Conservation (phyloP, 2,888 invertebrate genomes). For the Conchocele bisecta region DNA sequence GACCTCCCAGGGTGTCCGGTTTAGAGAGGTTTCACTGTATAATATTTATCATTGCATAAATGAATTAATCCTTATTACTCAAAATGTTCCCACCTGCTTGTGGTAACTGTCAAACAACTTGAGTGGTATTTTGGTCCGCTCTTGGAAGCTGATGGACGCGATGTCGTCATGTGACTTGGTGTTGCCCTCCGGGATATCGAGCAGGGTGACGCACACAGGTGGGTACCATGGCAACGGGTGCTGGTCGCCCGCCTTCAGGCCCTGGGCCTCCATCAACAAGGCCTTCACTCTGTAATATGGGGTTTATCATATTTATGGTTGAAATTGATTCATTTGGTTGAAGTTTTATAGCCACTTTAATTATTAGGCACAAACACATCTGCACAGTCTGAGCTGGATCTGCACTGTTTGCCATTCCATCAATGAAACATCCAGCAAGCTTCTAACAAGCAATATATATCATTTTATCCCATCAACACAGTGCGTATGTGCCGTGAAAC, state of each 20-base stretch:
- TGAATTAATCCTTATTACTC: too few relatives aligned
- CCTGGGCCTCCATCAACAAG: constrained; percentile 87
- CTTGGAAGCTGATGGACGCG: constrained; percentile 73
- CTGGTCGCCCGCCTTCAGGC: constrained; percentile 86
- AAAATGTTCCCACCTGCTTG: constrained; percentile 76
- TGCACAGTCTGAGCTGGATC: too few relatives aligned
- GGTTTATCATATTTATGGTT: too few relatives aligned
- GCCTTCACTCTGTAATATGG: constrained; percentile 80
- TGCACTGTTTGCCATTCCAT: too few relatives aligned
- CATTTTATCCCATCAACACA: too few relatives aligned
- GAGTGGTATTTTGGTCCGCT: constrained; percentile 76
- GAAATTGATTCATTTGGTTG: background rate
- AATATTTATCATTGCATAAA: too few relatives aligned
- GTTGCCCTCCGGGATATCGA: constrained; percentile 76
- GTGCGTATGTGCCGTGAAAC: too few relatives aligned
- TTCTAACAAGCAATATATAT: too few relatives aligned
- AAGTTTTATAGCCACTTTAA: background rate
- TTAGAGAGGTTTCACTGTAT: too few relatives aligned
- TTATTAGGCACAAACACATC: too few relatives aligned
- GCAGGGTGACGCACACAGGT: constrained; percentile 85
- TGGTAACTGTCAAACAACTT: constrained; percentile 76
- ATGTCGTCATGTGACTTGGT: constrained; percentile 77
- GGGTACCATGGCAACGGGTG: constrained; percentile 91
- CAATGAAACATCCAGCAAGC: too few relatives aligned
- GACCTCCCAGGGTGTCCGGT: too few relatives aligned